Evolutionary conservation across 1,140 invertebrate genomes (phyloP).

Genomic region (Phocides pigmalion): DNA sequence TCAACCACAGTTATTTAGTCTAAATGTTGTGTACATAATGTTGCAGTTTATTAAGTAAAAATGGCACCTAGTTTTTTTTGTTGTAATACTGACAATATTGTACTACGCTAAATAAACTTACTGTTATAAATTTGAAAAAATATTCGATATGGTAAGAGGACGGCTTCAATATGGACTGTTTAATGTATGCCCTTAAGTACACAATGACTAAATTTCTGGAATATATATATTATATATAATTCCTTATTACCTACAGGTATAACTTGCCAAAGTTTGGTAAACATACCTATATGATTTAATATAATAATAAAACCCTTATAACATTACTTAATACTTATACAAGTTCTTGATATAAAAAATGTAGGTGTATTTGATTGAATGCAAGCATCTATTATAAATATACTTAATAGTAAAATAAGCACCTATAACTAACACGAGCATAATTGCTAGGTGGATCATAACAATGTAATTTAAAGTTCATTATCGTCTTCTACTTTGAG

Average conservation of each 20-base stretch:
- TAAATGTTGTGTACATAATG: no score
- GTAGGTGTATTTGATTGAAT: background rate
- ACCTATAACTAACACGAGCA: background rate
- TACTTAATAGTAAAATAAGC: background rate
- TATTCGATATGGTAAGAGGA: slow-evolving; percentile 22
- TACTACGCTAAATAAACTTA: slow-evolving; percentile 16
- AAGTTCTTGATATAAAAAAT: background rate
- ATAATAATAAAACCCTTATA: background rate
- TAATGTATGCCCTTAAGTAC: slow-evolving; percentile 7
- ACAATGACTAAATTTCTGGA: background rate
- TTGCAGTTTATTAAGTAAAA: slow-evolving; percentile 9
- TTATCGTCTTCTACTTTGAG: no score
- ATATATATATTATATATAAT: background rate
- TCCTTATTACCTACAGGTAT: background rate
- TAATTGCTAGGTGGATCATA: no score
- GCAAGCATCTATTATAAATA: background rate
- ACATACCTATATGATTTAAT: no score
- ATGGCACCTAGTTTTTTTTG: slow-evolving; percentile 15
- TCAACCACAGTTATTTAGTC: no score
- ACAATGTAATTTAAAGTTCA: no score
- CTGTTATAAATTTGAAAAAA: slow-evolving; percentile 2
- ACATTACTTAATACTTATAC: background rate
- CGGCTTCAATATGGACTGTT: slow-evolving; percentile 10
- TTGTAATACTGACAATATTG: slow-evolving; percentile 27
- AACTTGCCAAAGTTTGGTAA: background rate